These are phyloP conservation scores for Ephialtes manifestator DNA, from an alignment of 2,888 invertebrate species.

Conservation along the genomic window DNA sequence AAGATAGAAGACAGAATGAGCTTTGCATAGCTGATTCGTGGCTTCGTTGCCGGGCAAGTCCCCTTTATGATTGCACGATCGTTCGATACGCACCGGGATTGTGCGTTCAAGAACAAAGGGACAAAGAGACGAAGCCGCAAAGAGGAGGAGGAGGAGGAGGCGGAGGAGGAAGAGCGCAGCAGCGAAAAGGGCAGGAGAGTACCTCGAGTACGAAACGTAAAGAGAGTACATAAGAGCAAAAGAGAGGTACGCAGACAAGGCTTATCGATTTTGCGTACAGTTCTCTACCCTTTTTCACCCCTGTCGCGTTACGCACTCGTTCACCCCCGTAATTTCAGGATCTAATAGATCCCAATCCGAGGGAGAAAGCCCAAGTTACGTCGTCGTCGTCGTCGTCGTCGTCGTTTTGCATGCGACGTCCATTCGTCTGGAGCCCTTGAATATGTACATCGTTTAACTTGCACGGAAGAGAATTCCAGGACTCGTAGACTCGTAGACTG, in stretches of 20 bases:
- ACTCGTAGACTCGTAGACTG: not conserved
- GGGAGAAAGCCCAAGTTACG: conserved; percentile 21
- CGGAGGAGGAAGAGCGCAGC: conserved; percentile 29
- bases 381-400: conserved; percentile 11
- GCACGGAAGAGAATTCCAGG: conserved; percentile 49
- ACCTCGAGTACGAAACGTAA: conserved; percentile 14
- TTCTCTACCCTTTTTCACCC: conserved; percentile 58
- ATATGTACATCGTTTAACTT: conserved; percentile 36
- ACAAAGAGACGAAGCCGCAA: conserved; percentile 35
- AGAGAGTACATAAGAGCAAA: conserved; percentile 15
- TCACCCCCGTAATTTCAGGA: conserved; percentile 63
- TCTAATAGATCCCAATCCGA: conserved; percentile 66
- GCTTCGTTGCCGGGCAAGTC: not conserved
- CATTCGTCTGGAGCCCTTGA: conserved; percentile 15
- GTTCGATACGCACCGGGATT: conserved; percentile 41
- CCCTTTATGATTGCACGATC: conserved; percentile 25
- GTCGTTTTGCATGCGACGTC: too few species aligned
- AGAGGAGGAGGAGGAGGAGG: conserved; percentile 13
- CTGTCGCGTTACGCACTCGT: conserved; percentile 55
- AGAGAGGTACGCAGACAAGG: conserved; percentile 56
- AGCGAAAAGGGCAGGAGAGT: conserved; percentile 45
- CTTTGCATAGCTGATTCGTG: conserved; percentile 15
- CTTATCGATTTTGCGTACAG: conserved; percentile 69
- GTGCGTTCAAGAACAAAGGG: conserved; percentile 35
- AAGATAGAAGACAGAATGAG: not conserved